These are phyloP conservation scores for Caenorhabditis tropicalis DNA, from an alignment of 1,140 invertebrate genomes.

Conservation along the genomic window DNA sequence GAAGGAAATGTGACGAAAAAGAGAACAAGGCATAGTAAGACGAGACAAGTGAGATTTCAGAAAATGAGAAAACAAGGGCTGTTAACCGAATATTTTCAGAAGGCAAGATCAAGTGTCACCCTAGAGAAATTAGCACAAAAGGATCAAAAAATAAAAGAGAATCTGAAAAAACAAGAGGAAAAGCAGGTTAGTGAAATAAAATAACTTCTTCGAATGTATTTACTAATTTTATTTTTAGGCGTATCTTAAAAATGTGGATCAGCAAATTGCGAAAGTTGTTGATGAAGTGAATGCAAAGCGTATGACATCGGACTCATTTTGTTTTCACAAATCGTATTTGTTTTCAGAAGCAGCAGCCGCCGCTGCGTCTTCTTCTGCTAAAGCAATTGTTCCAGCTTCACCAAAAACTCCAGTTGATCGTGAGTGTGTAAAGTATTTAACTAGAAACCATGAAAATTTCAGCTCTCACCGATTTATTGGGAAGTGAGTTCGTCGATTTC, in stretches of 20 bases:
- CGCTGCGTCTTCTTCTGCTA: background rate
- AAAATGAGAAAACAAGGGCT: background rate
- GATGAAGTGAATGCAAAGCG: conserved; percentile 24
- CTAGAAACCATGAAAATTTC: background rate
- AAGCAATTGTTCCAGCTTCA: background rate
- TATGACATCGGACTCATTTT: background rate
- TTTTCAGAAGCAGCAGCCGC: conserved; percentile 12
- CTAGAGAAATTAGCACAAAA: conserved; percentile 24
- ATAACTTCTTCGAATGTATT: no score
- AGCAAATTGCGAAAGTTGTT: conserved; percentile 26
- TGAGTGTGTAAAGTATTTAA: background rate
- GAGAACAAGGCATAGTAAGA: conserved; percentile 1
- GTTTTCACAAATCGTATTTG: background rate
- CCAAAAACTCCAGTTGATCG: conserved; percentile 20
- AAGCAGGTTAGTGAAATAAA: no score
- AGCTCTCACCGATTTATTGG: conserved; percentile 31
- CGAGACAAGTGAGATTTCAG: background rate
- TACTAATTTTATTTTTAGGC: background rate
- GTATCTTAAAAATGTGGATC: conserved; percentile 1
- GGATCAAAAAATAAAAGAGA: background rate
- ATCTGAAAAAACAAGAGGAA: conserved; percentile 4
- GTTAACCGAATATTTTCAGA: background rate
- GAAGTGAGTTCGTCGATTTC: conserved; percentile 25
- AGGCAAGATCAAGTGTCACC: background rate
- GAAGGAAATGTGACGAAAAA: conserved; percentile 38